Evolutionary conservation across 2,113 vertebrate species (phyloP), one percentile per base, ranked within the genome.

Genomic region (Cranoglanis bouderius): DNA sequence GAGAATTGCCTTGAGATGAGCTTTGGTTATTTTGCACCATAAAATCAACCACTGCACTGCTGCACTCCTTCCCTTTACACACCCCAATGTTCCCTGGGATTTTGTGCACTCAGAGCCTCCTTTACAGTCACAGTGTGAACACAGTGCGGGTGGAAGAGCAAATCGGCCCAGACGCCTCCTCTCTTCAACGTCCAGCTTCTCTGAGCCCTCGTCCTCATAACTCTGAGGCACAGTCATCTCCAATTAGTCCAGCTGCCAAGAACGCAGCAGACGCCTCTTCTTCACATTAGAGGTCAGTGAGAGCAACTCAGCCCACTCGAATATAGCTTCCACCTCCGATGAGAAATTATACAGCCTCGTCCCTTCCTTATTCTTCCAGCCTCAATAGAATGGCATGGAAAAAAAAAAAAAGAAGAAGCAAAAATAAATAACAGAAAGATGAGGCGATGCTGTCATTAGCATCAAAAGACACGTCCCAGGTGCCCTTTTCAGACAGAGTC

Each of bases 401-500:
- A 46, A 14, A 49, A 32, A 51, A 43, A 29, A 35, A 82, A 46
- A 70, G n/a, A 78, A 84, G 49, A 55, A 81, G 77, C 77, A 53
- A 53, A 81, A 81, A 81, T 81, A 90, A 88, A 84, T 49, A n/a
- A 14, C 24, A 21, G 70, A 81, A 61, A 75, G 85, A 43, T 83
- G 81, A 83, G 55, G 35, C 81, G 77, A 67, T 84, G 85, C 87
- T 88, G 87, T 91, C 92, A 91, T 88, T 89, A 88, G 81, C 90
- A 90, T 91, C 86, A 89, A 91, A 90, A 88, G 82, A 61, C 67
- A 72, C 82, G 57, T 88, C 84, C 90, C 91, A 91, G 91, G 92
- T 91, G 90, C 86, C 88, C 87, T 91, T 91, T 91, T 90, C 91
- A 90, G 83, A 88, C 83, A 46, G 59, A 90, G 87, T 86, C 86